Evolutionary conservation across 2,797 vertebrate species (phyloP).

Genomic region (Melanotaenia nigrans): DNA sequence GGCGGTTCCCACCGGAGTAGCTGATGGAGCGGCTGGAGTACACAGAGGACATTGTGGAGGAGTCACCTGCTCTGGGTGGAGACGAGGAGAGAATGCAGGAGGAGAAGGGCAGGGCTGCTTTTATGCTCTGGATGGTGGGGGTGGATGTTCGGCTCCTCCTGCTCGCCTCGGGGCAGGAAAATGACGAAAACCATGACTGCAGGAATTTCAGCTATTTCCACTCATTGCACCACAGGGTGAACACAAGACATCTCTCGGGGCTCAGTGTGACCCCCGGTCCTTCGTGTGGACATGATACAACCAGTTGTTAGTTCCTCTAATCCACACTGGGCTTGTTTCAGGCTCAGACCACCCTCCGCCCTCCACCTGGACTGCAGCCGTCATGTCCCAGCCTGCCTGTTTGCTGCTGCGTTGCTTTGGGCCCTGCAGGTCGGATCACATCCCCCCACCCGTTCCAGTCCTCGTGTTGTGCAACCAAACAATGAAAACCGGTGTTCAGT

Average conservation of each 20-base stretch:
- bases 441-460: neutral
- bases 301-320: neutral
- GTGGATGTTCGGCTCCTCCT: neutral
- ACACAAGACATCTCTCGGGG: too few species aligned
- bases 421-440: neutral
- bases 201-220: conserved; percentile 19
- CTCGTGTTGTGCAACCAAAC: conserved; percentile 19
- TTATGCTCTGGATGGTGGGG: conserved; percentile 32
- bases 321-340: neutral
- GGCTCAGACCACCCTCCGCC: neutral
- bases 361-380: neutral
- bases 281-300: neutral
- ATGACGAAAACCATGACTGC: conserved; percentile 7
- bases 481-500: neutral
- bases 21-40: neutral
- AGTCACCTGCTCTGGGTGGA: conserved; percentile 38
- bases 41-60: conserved; percentile 34
- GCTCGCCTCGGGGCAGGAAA: conserved; percentile 1
- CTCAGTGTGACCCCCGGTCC: neutral
- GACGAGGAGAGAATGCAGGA: conserved; percentile 24
- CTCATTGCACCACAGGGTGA: neutral
- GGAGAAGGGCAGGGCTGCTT: conserved; percentile 2
- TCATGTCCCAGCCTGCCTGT: conserved; percentile 27
- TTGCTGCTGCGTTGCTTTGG: neutral
- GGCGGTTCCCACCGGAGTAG: neutral